These are phyloP conservation scores for Hetaerina titia DNA, from an alignment of 2,888 invertebrate genomes.

Conservation along the genomic window DNA sequence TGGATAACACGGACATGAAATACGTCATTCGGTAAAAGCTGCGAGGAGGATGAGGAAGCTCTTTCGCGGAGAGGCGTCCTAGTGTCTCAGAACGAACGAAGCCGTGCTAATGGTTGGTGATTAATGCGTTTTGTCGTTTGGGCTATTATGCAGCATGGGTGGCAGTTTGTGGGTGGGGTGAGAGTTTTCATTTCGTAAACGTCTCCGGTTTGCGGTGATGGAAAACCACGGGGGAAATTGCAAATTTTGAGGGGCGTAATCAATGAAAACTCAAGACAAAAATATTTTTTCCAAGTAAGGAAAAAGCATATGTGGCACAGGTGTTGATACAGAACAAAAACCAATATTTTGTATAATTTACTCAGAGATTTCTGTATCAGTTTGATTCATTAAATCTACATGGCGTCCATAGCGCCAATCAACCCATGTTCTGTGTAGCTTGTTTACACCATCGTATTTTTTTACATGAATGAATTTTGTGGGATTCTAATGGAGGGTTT, in stretches of 20 bases:
- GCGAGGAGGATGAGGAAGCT: background rate
- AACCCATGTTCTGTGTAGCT: too few species aligned
- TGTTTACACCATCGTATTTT: too few species aligned
- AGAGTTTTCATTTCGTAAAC: background rate
- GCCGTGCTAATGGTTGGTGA: constrained; percentile 49
- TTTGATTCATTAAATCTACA: too few species aligned
- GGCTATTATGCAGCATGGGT: background rate
- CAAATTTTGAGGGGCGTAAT: background rate
- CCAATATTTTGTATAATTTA: too few species aligned
- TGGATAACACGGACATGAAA: constrained; percentile 48
- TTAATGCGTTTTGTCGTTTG: constrained; percentile 27
- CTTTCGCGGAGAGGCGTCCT: background rate
- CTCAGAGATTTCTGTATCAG: too few species aligned
- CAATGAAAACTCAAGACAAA: background rate
- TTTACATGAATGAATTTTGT: too few species aligned
- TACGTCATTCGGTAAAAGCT: constrained; percentile 41
- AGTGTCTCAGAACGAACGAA: background rate
- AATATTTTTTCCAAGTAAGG: too few species aligned
- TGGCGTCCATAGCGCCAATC: too few species aligned
- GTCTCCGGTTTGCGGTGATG: background rate
- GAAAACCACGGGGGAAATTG: background rate
- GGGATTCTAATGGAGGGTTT: too few species aligned
- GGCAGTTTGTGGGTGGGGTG: background rate
- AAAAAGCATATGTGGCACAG: too few species aligned
- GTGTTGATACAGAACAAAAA: too few species aligned